A percentile compares a stretch with the other conserved stretches of the same genome.
These are phyloP conservation scores for Branchinecta sandiegonensis DNA, from an alignment of 2,888 invertebrate genomes.

Conservation along the genomic window DNA sequence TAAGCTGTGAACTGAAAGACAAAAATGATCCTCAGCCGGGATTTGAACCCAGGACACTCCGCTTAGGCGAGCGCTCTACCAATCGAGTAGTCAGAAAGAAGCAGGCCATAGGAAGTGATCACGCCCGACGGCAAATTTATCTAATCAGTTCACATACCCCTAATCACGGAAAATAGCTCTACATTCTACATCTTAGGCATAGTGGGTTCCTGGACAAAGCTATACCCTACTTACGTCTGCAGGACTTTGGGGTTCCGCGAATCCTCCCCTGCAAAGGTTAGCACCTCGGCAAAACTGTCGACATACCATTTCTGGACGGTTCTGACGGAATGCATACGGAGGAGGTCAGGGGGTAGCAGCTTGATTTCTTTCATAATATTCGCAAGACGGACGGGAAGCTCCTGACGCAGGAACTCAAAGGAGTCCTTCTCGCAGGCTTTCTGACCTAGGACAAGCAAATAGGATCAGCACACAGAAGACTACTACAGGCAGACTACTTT, in stretches of 20 bases:
- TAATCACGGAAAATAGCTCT: no score
- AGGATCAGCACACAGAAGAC: background rate
- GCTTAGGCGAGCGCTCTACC: no score
- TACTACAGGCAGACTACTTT: slow-evolving; percentile 8
- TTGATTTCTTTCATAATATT: slow-evolving; percentile 99
- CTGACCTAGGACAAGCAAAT: slow-evolving; percentile 49
- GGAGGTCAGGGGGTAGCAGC: slow-evolving; percentile 75
- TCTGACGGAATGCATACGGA: slow-evolving; percentile 81
- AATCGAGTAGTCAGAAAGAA: no score
- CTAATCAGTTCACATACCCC: no score
- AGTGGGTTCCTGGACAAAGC: no score
- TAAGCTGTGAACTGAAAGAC: no score
- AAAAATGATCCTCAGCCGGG: no score
- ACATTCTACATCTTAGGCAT: no score
- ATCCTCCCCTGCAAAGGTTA: slow-evolving; percentile 63
- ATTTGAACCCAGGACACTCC: no score
- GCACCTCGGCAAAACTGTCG: slow-evolving; percentile 84
- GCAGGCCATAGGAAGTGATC: no score
- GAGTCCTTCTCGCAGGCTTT: slow-evolving; percentile 84
- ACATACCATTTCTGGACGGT: slow-evolving; percentile 90
- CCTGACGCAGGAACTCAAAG: slow-evolving; percentile 84
- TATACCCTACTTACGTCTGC: slow-evolving; percentile 43
- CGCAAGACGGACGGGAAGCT: slow-evolving; percentile 90
- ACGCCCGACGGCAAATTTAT: no score
- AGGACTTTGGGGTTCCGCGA: slow-evolving; percentile 49